Evolutionary conservation across 2,797 vertebrate species (phyloP).

Genomic region (Chelonia mydas): DNA sequence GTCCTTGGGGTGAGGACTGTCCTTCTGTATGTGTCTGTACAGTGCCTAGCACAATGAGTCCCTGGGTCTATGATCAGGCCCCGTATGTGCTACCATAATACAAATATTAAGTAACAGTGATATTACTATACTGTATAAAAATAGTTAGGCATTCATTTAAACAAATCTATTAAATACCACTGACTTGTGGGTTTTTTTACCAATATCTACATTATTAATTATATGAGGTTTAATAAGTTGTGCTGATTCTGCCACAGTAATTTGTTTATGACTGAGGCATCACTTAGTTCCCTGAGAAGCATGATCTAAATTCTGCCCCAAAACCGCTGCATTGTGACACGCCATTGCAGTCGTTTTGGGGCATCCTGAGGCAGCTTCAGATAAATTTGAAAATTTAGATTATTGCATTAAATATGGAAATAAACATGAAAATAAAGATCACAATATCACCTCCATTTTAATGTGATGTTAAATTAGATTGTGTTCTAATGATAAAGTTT

Average conservation of each 20-base stretch:
- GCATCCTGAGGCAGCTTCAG: background rate
- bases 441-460: background rate
- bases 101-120: background rate
- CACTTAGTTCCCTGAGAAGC: background rate
- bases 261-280: background rate
- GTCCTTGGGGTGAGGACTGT: background rate
- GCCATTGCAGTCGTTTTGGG: background rate
- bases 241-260: background rate
- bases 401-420: background rate
- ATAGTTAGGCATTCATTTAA: background rate
- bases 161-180: background rate
- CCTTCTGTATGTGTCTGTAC: background rate
- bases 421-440: background rate
- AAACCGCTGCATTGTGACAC: background rate
- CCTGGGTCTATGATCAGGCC: background rate
- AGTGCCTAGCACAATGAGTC: background rate
- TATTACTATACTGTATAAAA: background rate
- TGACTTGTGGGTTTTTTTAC: background rate
- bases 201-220: background rate
- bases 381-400: background rate
- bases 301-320: background rate
- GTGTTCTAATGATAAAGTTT: background rate
- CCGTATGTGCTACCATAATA: background rate
- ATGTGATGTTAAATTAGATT: background rate
- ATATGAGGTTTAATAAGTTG: too few relatives aligned